Base-by-base conservation (phyloP, 2,888 invertebrate genomes). In the Plagodis dolabraria region DNA sequence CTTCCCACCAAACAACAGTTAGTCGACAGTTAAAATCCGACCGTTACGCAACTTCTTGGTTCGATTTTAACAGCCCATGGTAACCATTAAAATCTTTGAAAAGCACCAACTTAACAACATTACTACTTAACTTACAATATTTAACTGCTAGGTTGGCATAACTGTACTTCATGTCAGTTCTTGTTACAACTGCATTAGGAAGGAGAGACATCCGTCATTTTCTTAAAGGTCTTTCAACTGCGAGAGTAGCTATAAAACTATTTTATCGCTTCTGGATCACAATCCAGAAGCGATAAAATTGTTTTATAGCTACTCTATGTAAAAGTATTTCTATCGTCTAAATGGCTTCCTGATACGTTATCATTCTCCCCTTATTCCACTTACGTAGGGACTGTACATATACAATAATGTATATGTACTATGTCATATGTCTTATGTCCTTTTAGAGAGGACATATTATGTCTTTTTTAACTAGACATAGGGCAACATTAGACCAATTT, bases 111-210 rank as follows among this genome's bases (percentile, higher is more conserved):
- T 51, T 47, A 35, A 43, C 51, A 60, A 55, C 51, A 38, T 33
- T 6, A 35, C 49, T 7, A 44, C 38, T 35, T 43, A 22, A 33
- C 33, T 33, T 33, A 60, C 47, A 55, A 55, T 60, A 60, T 60
- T 60, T 55, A 60, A 47, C 55, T 47, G 44, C 11, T 7, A n/a
- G 47, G 51, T 55, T 55, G 40, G 60, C 33, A 36, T 60, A 60
- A 60, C 60, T 51, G 60, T 60, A 50, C 42, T 54, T 22, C 9
- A 10, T 43, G 51, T 51, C 55, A 50, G 33, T 54, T 22, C 9
- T 8, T 47, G 51, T 51, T 50, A 50, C 58, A 36, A 49, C 58
- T 54, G 36, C 34, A 11, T 10, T 6, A 45, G 45, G 11, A 34
- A 12, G 38, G 52, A 44, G 57, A 57, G 57, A 36, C 52, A 44